Evolutionary conservation across 2,797 vertebrate genomes (phyloP).

Genomic region (Chrosomus eos): DNA sequence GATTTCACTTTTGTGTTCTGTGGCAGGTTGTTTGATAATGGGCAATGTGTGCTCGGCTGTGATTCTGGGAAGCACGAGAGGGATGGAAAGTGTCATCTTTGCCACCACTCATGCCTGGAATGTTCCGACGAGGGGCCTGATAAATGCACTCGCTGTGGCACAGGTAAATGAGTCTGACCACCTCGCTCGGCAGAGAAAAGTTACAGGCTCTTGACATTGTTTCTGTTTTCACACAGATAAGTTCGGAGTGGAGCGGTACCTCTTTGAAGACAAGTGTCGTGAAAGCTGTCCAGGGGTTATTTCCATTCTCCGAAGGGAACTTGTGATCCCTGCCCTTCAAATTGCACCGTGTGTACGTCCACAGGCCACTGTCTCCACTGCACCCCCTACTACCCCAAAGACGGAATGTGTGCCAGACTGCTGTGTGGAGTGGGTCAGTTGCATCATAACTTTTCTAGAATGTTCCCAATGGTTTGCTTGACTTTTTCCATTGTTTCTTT

Average conservation of each 20-base stretch:
- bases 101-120: constrained; percentile 87
- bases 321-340: constrained; percentile 79
- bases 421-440: constrained; percentile 82
- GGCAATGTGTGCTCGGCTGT: constrained; percentile 80
- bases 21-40: constrained; percentile 83
- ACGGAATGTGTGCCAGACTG: constrained; percentile 78
- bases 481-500: not conserved
- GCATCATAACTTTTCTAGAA: constrained; percentile 10
- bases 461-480: constrained; percentile 14
- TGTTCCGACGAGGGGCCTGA: constrained; percentile 84
- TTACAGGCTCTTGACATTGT: not conserved
- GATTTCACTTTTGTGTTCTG: not conserved
- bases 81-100: constrained; percentile 79
- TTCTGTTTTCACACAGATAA: constrained; percentile 74
- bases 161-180: constrained; percentile 74
- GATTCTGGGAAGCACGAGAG: constrained; percentile 77
- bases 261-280: constrained; percentile 81
- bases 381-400: constrained; percentile 68
- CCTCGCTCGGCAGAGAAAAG: not conserved
- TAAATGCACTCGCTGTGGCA: constrained; percentile 85
- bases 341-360: constrained; percentile 81
- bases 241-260: constrained; percentile 74
- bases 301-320: constrained; percentile 68
- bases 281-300: constrained; percentile 81
- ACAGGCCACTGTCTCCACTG: constrained; percentile 78